A percentile compares a stretch with the other conserved stretches of the same genome.
These are phyloP conservation scores for Automeris io DNA, from an alignment of 2,888 invertebrate species.

Conservation along the genomic window DNA sequence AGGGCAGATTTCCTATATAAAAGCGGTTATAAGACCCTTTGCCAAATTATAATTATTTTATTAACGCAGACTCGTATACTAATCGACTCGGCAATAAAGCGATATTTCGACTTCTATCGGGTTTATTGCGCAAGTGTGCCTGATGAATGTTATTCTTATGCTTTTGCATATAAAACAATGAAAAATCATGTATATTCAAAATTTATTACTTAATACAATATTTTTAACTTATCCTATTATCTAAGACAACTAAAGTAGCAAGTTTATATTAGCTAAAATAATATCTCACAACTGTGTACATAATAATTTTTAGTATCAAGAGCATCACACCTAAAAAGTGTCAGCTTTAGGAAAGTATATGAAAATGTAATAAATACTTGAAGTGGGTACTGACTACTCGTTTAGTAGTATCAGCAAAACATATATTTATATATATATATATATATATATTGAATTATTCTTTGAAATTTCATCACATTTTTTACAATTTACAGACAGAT, in stretches of 20 bases:
- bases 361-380: conserved; percentile 65
- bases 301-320: conserved; percentile 44
- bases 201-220: conserved; percentile 73
- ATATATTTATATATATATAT: no score
- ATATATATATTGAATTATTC: no score
- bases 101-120: no score
- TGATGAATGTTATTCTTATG: no score
- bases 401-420: conserved; percentile 42
- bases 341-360: conserved; percentile 50
- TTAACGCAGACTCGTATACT: no score
- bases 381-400: conserved; percentile 50
- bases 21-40: no score
- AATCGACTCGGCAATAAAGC: no score
- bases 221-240: conserved; percentile 66
- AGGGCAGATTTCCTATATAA: no score
- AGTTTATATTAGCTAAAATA: conserved; percentile 66
- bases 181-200: conserved; percentile 44
- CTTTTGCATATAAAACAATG: background rate
- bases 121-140: no score
- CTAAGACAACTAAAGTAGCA: conserved; percentile 57
- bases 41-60: no score
- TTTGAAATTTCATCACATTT: conserved; percentile 60
- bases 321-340: conserved; percentile 40
- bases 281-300: conserved; percentile 61
- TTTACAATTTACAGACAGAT: conserved; percentile 67